These are phyloP conservation scores for Caenorhabditis tropicalis DNA, from an alignment of 1,140 invertebrate species.

Conservation along the genomic window DNA sequence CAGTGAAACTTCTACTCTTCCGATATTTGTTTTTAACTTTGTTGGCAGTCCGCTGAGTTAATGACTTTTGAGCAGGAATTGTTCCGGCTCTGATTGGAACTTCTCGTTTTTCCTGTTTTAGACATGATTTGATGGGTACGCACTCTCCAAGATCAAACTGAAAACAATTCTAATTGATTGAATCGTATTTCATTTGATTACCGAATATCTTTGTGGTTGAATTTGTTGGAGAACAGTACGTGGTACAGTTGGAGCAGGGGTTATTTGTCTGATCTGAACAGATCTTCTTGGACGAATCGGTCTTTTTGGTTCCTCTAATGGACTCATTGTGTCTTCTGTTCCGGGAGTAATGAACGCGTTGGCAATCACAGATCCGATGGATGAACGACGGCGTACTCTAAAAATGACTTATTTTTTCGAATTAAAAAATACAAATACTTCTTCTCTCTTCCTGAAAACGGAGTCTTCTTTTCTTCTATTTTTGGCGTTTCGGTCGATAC, in stretches of 20 bases:
- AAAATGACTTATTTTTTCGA: not conserved
- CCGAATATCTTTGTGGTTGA: not conserved
- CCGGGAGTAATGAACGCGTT: not conserved
- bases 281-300: not conserved
- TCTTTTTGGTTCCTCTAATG: not conserved
- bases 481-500: too few relatives aligned
- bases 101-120: not conserved
- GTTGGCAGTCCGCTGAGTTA: not conserved
- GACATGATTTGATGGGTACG: not conserved
- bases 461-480: too few relatives aligned
- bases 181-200: too few relatives aligned
- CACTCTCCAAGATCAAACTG: constrained; percentile 19
- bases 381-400: not conserved
- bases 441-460: not conserved
- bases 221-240: not conserved
- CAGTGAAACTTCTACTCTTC: not conserved
- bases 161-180: not conserved
- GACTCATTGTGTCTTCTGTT: not conserved
- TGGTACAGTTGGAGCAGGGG: not conserved
- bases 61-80: not conserved
- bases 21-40: not conserved
- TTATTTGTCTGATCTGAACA: not conserved
- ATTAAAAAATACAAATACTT: not conserved
- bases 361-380: not conserved
- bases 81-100: not conserved